A percentile compares a stretch with the other conserved stretches of the same genome.
These are phyloP conservation scores for Mareca strepera DNA, from an alignment of 2,797 vertebrate genomes.

Conservation along the genomic window DNA sequence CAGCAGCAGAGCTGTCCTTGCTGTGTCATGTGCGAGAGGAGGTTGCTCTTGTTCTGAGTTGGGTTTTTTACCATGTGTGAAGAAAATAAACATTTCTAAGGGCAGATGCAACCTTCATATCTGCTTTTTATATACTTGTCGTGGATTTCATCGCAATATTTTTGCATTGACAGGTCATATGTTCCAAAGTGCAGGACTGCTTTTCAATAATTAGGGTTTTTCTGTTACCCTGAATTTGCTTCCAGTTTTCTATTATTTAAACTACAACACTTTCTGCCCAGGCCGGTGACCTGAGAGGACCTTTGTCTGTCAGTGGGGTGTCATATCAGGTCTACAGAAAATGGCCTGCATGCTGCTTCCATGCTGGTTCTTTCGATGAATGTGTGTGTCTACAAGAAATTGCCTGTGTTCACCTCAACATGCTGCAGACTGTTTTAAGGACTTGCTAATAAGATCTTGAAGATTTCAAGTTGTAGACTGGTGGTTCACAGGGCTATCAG, in stretches of 20 bases:
- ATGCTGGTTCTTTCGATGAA: rapidly evolving
- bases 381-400: not conserved
- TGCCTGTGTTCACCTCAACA: not conserved
- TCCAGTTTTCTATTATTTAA: not conserved
- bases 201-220: not conserved
- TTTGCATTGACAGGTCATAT: not conserved
- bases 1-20: not conserved
- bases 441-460: not conserved
- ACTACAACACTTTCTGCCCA: not conserved
- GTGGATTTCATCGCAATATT: not conserved
- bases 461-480: not conserved
- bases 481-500: not conserved
- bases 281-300: not conserved
- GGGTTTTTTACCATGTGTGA: rapidly evolving
- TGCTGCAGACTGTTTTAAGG: not conserved
- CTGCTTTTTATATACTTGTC: not conserved
- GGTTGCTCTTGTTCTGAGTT: rapidly evolving
- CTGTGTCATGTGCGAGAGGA: rapidly evolving
- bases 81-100: not conserved
- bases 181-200: not conserved
- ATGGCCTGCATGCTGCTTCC: not conserved
- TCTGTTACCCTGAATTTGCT: not conserved
- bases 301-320: not conserved
- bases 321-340: not conserved
- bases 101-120: not conserved